These are phyloP conservation scores for Cygnus olor DNA, from an alignment of 2,797 vertebrate genomes.

Conservation along the genomic window DNA sequence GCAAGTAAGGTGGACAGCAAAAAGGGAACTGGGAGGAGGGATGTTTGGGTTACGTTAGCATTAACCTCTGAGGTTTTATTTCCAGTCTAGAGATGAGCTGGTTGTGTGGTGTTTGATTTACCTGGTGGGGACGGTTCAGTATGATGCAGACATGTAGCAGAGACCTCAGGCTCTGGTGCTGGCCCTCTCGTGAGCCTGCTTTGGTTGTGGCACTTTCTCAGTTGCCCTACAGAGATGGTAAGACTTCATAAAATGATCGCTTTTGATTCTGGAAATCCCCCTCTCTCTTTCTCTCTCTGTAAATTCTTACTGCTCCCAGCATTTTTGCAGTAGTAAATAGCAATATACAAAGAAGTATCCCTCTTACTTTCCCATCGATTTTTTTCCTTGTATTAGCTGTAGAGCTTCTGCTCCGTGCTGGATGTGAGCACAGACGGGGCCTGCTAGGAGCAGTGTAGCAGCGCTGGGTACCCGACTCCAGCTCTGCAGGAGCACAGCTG, in stretches of 20 bases:
- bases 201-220: background rate
- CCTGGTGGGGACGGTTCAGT: rapidly evolving
- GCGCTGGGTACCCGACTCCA: background rate
- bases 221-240: background rate
- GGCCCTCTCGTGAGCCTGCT: background rate
- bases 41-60: background rate
- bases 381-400: background rate
- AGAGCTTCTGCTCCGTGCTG: background rate
- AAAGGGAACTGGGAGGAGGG: background rate
- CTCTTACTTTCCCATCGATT: background rate
- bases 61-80: background rate
- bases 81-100: background rate
- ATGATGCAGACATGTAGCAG: rapidly evolving
- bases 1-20: background rate
- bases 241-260: background rate
- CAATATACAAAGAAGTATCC: background rate
- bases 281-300: background rate
- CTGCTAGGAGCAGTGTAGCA: background rate
- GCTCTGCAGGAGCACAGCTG: background rate
- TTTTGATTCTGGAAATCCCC: background rate
- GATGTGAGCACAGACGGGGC: background rate
- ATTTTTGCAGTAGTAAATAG: background rate
- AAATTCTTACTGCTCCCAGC: background rate
- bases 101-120: background rate
- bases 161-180: background rate